Conservation (phyloP, 2,888 invertebrate species). For the Sarcophaga variegata region DNA sequence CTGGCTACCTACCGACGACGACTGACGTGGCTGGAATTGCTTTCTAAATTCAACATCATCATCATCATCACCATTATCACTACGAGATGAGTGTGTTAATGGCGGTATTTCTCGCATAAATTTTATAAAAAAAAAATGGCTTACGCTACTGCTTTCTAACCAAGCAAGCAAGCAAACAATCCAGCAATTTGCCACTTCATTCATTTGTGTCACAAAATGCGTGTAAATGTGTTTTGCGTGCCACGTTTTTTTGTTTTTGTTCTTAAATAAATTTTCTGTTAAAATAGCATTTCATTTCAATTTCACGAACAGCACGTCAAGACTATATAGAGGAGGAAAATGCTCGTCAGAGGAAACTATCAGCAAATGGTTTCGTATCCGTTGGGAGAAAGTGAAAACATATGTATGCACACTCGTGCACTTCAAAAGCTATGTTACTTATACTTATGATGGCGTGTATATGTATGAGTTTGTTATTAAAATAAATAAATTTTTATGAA, state of each 20-base stretch:
- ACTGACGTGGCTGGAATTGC: not conserved
- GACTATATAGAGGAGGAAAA: not conserved
- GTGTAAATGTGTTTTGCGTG: conserved; percentile 7
- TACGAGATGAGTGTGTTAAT: conserved; percentile 31
- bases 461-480: no score
- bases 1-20: not conserved
- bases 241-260: conserved; percentile 2
- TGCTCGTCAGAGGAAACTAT: conserved; percentile 44
- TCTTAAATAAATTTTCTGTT: conserved; percentile 18
- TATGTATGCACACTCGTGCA: not conserved
- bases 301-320: not conserved
- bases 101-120: conserved; percentile 2
- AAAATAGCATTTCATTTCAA: not conserved
- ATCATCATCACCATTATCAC: no score
- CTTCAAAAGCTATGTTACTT: no score
- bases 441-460: no score
- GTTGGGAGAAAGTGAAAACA: conserved; percentile 29
- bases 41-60: conserved; percentile 21
- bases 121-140: not conserved
- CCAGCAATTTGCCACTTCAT: conserved; percentile 58
- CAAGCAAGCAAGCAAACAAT: conserved; percentile 14
- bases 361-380: conserved; percentile 64
- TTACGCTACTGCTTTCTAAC: not conserved
- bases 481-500: no score
- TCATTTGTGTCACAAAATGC: conserved; percentile 18